Evolutionary conservation across 2,113 vertebrate species (phyloP).

Genomic region (Vulpes lagopus): DNA sequence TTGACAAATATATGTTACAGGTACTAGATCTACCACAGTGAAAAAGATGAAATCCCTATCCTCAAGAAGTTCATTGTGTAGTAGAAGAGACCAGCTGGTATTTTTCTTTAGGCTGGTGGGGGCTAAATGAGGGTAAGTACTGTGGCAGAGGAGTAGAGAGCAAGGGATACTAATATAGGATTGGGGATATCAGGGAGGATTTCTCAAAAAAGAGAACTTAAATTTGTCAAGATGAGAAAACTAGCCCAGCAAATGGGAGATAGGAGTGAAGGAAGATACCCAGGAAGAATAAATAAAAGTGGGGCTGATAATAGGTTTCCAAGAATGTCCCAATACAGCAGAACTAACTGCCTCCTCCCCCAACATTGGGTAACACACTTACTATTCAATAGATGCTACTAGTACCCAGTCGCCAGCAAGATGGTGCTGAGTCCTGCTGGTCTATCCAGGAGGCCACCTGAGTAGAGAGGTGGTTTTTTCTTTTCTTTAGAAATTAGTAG

Average conservation of each 20-base stretch:
- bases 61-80: background rate
- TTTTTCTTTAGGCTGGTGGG: background rate
- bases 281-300: background rate
- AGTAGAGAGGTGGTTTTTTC: background rate
- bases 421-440: background rate
- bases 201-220: background rate
- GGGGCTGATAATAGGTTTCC: background rate
- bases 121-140: too few species aligned
- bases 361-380: fast-evolving
- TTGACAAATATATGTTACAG: background rate
- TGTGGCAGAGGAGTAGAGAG: background rate
- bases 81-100: background rate
- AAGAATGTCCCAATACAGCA: background rate
- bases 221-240: background rate
- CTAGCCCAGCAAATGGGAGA: background rate
- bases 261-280: background rate
- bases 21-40: background rate
- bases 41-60: background rate
- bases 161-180: background rate
- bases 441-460: background rate
- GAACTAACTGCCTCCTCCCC: background rate
- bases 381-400: too few species aligned
- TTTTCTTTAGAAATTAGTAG: background rate
- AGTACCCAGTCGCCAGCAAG: background rate
- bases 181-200: background rate